Evolutionary conservation across 2,113 vertebrate genomes (phyloP).

Genomic region (Pelodiscus sinensis): DNA sequence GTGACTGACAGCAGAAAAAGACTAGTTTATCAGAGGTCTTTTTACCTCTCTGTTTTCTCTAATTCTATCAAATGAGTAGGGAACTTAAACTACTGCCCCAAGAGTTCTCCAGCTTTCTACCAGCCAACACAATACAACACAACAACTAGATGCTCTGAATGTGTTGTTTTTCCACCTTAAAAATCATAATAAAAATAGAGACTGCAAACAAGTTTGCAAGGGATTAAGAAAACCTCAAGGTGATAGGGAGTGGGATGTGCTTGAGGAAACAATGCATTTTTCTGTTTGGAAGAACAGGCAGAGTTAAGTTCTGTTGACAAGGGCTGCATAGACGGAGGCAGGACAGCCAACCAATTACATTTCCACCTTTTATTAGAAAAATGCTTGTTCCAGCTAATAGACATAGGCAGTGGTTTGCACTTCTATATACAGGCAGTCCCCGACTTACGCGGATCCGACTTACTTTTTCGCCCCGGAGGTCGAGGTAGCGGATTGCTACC

Average conservation of each 20-base stretch:
- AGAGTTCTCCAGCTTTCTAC: fast-evolving
- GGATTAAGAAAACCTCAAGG: neutral
- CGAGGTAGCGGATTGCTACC: no score
- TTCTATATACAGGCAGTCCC: no score
- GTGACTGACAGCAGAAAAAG: neutral
- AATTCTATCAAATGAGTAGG: neutral
- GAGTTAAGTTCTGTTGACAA: neutral
- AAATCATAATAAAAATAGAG: neutral
- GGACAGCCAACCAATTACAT: neutral
- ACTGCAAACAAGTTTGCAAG: neutral
- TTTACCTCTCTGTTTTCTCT: neutral
- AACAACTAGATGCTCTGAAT: neutral
- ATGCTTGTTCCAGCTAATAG: neutral
- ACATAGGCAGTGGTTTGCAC: neutral
- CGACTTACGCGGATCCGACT: no score
- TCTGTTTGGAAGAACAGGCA: neutral
- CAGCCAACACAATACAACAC: neutral
- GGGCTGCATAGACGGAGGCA: neutral
- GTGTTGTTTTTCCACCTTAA: neutral
- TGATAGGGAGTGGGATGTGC: neutral
- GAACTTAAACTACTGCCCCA: neutral
- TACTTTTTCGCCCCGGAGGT: no score
- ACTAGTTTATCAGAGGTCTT: neutral
- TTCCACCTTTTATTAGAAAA: neutral
- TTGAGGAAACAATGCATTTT: neutral